Base-by-base conservation (phyloP, 2,113 vertebrate genomes). In the Oreochromis tanganicae region DNA sequence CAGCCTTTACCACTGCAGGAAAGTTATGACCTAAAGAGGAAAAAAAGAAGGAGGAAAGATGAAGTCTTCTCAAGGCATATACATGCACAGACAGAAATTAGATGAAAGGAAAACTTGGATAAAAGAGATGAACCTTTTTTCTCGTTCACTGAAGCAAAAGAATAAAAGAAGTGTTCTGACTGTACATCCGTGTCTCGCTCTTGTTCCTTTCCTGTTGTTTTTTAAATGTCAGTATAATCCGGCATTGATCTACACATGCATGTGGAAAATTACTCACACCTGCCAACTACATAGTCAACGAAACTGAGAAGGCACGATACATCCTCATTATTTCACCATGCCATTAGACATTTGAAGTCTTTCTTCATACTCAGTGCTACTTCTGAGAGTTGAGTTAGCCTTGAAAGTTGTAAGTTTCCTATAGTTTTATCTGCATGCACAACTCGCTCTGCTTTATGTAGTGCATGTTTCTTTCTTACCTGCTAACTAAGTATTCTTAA, bases 21-120 rank as follows among this genome's bases (percentile, higher is more conserved):
- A 75, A 86, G 71, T 63, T 89, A 50, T 91, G 86, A 91, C 82
- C 50, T 81, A 13, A 43, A n/a, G 52, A 34, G 9, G 36, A 38
- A 71, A 83, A 38, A 79, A 80, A 63, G 10, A 89, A 78, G 14
- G 59, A 81, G 9, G 17, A 73, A 66, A 89, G 81, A 89, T 86
- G 71, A 93, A 91, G 21, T 80, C 24, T 73, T 87, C 56, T 87
- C 29, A 68, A 85, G 82, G 55, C 87, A 63, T 75, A 66, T 52
- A 46, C 41, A 48, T 17, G 48, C 63, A 82, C 57, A 86, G 83
- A 81, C 84, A 85, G 87, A 89, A 81, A 91, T 75, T 34, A 84
- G 88, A 91, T 92, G 89, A 94, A 94, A 94, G 88, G 16, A 73
- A 84, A 89, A 82, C 46, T 71, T 41, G 50, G 82, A 94, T 94